Base-by-base conservation (phyloP, 2,113 vertebrate species). In the Ondatra zibethicus region DNA sequence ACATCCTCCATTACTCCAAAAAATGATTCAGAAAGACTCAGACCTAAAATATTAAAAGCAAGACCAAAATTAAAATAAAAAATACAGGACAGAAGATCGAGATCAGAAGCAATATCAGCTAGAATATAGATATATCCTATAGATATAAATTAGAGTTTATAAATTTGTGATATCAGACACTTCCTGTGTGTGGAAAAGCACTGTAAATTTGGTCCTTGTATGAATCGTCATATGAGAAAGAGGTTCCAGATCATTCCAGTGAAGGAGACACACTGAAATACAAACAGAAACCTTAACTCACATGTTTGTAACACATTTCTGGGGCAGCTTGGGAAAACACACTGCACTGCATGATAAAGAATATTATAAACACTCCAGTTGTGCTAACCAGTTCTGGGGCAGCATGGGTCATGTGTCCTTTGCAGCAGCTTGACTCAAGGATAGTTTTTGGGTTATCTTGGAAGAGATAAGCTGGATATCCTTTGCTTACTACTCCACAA, bases 21-120 rank as follows among this genome's bases (percentile, higher is more conserved):
- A 96, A 92, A 81, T 94, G 33, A 86, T 85, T 94, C 12, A 73
- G 81, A 52, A 88, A 90, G 17, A 19, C 39, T 96, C 55, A 89
- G 11, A 77, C 0, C 45, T 55, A 50, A 84, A 88, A 52, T n/a
- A 85, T 55, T 39, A 85, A 45, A 77, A 86, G 10, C 1, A 86
- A 85, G 27, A 42, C 5, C 5, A 93, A 61, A 66, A 94, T 42
- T 70, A 72, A 94, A 86, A 27, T 16, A 63, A 89, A 63, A 36
- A 72, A 92, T 81, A 55, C 6, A 80, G 45, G 1, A 19, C 66
- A 63, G 23, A 92, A 80, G 82, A 93, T 73, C 68, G 89, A 5
- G 16, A 81, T 72, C 9, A 14, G 14, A 93, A 81, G 75, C 33
- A 42, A 63, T 58, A 6, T 47, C 7, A 73, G 19, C 4, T 89